These are phyloP conservation scores for Sparus aurata DNA, from an alignment of 2,797 vertebrate genomes.

Conservation along the genomic window DNA sequence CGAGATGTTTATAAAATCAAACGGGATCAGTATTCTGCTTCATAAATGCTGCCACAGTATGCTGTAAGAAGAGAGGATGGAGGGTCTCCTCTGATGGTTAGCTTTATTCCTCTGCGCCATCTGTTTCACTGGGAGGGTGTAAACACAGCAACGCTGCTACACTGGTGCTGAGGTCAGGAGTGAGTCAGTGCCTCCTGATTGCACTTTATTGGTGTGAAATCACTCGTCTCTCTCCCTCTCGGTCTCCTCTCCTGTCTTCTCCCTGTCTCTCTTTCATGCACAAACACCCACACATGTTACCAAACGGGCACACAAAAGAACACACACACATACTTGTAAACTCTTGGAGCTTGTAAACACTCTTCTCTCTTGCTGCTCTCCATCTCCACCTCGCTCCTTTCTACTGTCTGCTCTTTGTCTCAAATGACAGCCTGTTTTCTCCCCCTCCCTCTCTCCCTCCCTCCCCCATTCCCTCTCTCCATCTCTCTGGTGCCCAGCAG, in stretches of 20 bases:
- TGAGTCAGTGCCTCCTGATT: constrained; percentile 68
- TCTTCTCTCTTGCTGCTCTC: constrained; percentile 25
- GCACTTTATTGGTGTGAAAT: constrained; percentile 69
- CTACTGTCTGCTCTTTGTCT: constrained; percentile 64
- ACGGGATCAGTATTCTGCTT: neutral
- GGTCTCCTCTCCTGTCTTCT: constrained; percentile 25
- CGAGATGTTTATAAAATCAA: neutral
- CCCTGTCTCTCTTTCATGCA: constrained; percentile 20
- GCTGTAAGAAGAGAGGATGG: neutral
- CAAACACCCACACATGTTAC: constrained; percentile 37
- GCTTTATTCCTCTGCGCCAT: constrained; percentile 52
- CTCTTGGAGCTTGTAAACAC: constrained; percentile 58
- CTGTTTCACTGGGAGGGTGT: constrained; percentile 62
- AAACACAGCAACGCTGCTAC: constrained; percentile 56
- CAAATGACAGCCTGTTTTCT: constrained; percentile 56
- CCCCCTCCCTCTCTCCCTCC: neutral
- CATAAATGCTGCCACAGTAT: neutral
- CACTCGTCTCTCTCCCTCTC: constrained; percentile 41
- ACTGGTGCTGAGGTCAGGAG: constrained; percentile 63
- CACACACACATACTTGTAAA: constrained; percentile 52
- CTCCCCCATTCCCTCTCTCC: neutral
- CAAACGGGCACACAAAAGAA: constrained; percentile 16
- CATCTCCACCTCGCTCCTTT: constrained; percentile 27
- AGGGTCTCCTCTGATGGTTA: constrained; percentile 25
- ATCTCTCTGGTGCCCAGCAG: constrained; percentile 29